Percentiles rank a stretch among this genome's conserved stretches.
phyloP scores from a whole-genome alignment of 2,888 invertebrate species.

The Erannis defoliaria region DNA sequence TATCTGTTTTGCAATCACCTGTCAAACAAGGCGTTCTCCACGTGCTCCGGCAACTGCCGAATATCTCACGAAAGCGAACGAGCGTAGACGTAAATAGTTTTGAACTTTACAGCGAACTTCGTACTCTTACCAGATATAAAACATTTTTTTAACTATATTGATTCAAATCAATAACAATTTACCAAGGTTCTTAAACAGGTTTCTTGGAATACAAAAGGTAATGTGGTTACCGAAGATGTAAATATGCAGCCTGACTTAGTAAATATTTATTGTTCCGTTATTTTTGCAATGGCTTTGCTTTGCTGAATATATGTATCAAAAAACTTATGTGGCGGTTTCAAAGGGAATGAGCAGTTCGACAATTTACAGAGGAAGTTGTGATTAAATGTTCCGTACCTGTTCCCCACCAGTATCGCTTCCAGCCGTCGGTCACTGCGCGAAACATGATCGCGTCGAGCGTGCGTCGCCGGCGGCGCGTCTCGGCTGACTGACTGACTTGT shows the following conservation, averaged over 20 bases:
- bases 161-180: constrained; percentile 5
- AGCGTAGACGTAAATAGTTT: constrained; percentile 78
- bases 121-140: constrained; percentile 45
- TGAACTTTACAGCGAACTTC: constrained; percentile 67
- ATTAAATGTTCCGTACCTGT: constrained; percentile 81
- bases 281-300: constrained; percentile 4
- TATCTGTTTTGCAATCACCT: constrained; percentile 60
- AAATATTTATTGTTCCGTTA: constrained; percentile 13
- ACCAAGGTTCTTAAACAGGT: constrained; percentile 20
- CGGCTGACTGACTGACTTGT: constrained; percentile 67
- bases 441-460: constrained; percentile 71
- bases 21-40: constrained; percentile 63
- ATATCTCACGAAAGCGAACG: constrained; percentile 60
- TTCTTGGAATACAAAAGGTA: constrained; percentile 15
- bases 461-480: constrained; percentile 73
- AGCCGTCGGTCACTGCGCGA: constrained; percentile 78
- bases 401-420: constrained; percentile 85
- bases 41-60: constrained; percentile 76
- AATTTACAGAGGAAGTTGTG: constrained; percentile 72
- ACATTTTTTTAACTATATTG: constrained; percentile 6
- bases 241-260: not conserved
- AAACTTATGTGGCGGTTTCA: constrained; percentile 45
- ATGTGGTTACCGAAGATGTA: constrained; percentile 4
- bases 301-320: constrained; percentile 34
- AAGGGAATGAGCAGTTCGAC: constrained; percentile 54